Conservation (phyloP, 2,888 invertebrate genomes). For the Diplazon laetatorius region DNA sequence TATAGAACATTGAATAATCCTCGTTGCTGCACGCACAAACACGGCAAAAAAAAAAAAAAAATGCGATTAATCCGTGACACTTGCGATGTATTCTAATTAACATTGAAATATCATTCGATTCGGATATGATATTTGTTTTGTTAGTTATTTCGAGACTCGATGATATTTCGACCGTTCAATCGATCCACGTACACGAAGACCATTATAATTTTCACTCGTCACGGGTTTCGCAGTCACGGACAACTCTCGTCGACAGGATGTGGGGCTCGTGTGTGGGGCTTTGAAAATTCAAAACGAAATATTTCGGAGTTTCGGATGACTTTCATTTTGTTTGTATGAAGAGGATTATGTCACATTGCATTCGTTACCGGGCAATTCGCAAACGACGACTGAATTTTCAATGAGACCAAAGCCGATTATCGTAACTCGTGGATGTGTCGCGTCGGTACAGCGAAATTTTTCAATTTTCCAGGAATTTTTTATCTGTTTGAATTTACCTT, state of each 20-base stretch:
- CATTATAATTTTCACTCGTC: slow-evolving; percentile 56
- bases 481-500: not conserved
- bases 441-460: not conserved
- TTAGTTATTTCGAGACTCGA: slow-evolving; percentile 18
- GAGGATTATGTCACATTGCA: slow-evolving; percentile 33
- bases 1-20: no score
- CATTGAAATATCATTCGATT: not conserved
- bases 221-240: slow-evolving; percentile 36
- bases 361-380: slow-evolving; percentile 45
- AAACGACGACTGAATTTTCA: slow-evolving; percentile 31
- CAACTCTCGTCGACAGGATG: slow-evolving; percentile 43
- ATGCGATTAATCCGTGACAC: no score
- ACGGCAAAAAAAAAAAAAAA: no score
- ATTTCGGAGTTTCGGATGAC: not conserved
- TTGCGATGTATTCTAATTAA: no score
- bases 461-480: slow-evolving; percentile 1
- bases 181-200: slow-evolving; percentile 34
- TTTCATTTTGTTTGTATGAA: slow-evolving; percentile 1
- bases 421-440: slow-evolving; percentile 20
- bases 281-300: slow-evolving; percentile 18
- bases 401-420: slow-evolving; percentile 46
- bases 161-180: slow-evolving; percentile 20
- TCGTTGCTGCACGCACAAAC: no score
- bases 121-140: not conserved
- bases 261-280: slow-evolving; percentile 20